Conservation (phyloP, 1,140 invertebrate genomes). For the Drosophila rufa region DNA sequence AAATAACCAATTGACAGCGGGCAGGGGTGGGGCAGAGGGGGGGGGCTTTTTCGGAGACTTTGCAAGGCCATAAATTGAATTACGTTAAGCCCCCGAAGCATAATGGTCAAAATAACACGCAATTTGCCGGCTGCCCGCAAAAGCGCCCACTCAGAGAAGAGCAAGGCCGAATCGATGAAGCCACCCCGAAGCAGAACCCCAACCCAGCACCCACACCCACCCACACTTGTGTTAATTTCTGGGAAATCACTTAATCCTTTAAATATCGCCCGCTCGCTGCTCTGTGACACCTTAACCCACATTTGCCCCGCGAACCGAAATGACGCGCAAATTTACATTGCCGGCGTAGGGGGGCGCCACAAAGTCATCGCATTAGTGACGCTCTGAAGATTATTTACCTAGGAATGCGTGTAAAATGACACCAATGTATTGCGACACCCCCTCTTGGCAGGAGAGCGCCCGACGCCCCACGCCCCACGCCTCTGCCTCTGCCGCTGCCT, state of each 20-base stretch:
- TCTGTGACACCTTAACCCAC: slow-evolving; percentile 65
- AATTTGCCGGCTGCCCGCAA: slow-evolving; percentile 63
- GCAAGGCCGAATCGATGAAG: slow-evolving; percentile 31
- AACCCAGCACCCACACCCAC: neutral
- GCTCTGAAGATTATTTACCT: slow-evolving; percentile 76
- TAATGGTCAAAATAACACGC: slow-evolving; percentile 81
- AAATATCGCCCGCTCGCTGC: slow-evolving; percentile 50
- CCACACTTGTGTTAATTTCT: slow-evolving; percentile 62
- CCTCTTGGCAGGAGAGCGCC: neutral
- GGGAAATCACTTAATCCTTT: slow-evolving; percentile 82
- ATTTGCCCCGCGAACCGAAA: slow-evolving; percentile 59
- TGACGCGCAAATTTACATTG: slow-evolving; percentile 77
- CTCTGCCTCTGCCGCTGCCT: neutral
- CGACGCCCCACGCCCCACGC: neutral
- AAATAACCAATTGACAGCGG: slow-evolving; percentile 76
- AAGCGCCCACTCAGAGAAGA: slow-evolving; percentile 11
- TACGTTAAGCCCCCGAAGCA: slow-evolving; percentile 72
- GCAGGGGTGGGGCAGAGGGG: neutral
- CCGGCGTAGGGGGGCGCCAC: slow-evolving; percentile 9
- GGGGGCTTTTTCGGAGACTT: slow-evolving; percentile 5
- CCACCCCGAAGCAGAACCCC: neutral
- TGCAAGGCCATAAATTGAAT: slow-evolving; percentile 78
- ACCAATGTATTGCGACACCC: slow-evolving; percentile 53
- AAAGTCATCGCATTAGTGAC: slow-evolving; percentile 74
- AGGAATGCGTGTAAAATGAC: slow-evolving; percentile 79